Conservation (phyloP, 1,140 invertebrate genomes). For the Drosophila pachea region DNA sequence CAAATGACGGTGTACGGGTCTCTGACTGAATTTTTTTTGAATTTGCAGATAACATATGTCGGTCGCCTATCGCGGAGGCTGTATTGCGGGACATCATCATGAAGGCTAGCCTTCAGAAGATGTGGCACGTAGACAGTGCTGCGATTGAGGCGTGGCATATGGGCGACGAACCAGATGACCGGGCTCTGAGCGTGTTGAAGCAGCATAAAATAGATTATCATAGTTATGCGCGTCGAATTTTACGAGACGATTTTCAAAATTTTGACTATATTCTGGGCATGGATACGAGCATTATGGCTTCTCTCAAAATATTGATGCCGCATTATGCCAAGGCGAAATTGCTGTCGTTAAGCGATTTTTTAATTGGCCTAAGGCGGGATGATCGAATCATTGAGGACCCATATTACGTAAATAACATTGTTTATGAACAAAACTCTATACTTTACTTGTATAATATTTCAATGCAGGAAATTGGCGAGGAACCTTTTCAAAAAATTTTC, state of each 20-base stretch:
- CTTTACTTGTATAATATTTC: background rate
- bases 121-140: conserved; percentile 93
- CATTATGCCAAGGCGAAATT: conserved; percentile 84
- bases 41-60: conserved; percentile 90
- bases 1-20: conserved; percentile 27
- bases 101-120: conserved; percentile 81
- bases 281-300: conserved; percentile 89
- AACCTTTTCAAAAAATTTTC: conserved; percentile 86
- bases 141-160: conserved; percentile 90
- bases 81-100: conserved; percentile 89
- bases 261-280: conserved; percentile 94
- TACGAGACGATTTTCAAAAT: conserved; percentile 84
- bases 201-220: conserved; percentile 85
- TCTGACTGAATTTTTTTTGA: background rate
- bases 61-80: conserved; percentile 95
- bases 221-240: conserved; percentile 87
- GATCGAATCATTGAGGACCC: conserved; percentile 90
- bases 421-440: background rate
- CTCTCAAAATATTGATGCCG: conserved; percentile 83
- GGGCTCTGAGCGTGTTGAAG: conserved; percentile 85
- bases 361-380: conserved; percentile 83
- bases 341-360: conserved; percentile 87
- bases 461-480: conserved; percentile 81
- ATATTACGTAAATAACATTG: conserved; percentile 84
- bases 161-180: conserved; percentile 87